These are phyloP conservation scores for Triops cancriformis DNA, from an alignment of 1,140 invertebrate genomes.

Conservation along the genomic window DNA sequence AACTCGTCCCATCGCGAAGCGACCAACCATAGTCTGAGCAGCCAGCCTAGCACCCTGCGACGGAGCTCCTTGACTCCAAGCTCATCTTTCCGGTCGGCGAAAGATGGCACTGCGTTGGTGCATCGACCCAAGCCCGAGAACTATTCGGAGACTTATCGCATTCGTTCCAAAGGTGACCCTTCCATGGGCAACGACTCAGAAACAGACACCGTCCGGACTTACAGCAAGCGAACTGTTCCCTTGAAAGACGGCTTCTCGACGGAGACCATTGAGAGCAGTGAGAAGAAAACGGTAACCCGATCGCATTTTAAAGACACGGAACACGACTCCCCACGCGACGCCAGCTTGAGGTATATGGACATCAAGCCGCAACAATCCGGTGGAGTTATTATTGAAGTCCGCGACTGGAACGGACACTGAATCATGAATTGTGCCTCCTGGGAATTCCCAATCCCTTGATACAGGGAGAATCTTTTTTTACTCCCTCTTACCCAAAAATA, in stretches of 20 bases:
- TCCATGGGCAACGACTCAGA: slow-evolving; percentile 48
- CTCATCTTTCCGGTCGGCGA: slow-evolving; percentile 16
- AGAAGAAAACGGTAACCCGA: slow-evolving; percentile 53
- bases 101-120: slow-evolving; percentile 15
- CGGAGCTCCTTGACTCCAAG: slow-evolving; percentile 26
- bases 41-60: slow-evolving; percentile 2
- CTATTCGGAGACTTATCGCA: slow-evolving; percentile 57
- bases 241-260: slow-evolving; percentile 49
- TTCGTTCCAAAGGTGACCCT: slow-evolving; percentile 54
- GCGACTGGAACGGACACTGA: slow-evolving; percentile 20
- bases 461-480: not conserved
- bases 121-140: slow-evolving; percentile 52
- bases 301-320: slow-evolving; percentile 19
- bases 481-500: not conserved
- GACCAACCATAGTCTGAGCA: not conserved
- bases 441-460: not conserved
- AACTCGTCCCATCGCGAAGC: not conserved
- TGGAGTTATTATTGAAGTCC: slow-evolving; percentile 24
- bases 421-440: not conserved
- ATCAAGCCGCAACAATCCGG: slow-evolving; percentile 25
- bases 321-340: not conserved
- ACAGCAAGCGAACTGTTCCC: slow-evolving; percentile 55
- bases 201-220: slow-evolving; percentile 55
- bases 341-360: not conserved
- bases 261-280: slow-evolving; percentile 57